phyloP scores from a whole-genome alignment of 1,140 invertebrate species.

The Lysiphlebus fabarum region DNA sequence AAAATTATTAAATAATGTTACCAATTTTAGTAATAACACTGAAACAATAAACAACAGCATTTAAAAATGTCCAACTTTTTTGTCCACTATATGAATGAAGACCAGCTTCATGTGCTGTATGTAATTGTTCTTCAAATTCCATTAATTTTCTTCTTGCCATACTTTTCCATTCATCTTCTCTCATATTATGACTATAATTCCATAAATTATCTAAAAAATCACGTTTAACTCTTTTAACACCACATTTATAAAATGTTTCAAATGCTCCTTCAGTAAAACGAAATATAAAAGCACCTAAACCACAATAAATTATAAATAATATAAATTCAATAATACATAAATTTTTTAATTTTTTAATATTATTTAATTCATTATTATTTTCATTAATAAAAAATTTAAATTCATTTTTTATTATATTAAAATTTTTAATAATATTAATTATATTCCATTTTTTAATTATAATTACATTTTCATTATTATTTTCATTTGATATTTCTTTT shows the following conservation, averaged over 20 bases:
- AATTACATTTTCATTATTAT: too few species aligned
- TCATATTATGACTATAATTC: conserved; percentile 73
- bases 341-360: conserved; percentile 61
- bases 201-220: conserved; percentile 81
- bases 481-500: not conserved
- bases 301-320: conserved; percentile 68
- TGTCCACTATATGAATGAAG: conserved; percentile 77
- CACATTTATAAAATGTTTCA: conserved; percentile 83
- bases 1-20: too few species aligned
- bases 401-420: conserved; percentile 37
- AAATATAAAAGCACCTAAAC: conserved; percentile 75
- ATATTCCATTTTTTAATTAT: too few species aligned
- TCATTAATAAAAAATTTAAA: conserved; percentile 53
- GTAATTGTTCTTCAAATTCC: conserved; percentile 83
- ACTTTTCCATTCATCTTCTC: conserved; percentile 85
- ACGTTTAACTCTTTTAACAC: conserved; percentile 78
- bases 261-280: conserved; percentile 76
- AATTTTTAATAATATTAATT: too few species aligned
- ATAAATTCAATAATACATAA: conserved; percentile 66
- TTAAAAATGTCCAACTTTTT: conserved; percentile 88
- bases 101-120: conserved; percentile 77
- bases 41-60: conserved; percentile 86
- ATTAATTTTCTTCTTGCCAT: conserved; percentile 74
- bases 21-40: conserved; percentile 93
- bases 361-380: conserved; percentile 56